These are phyloP conservation scores for Osmerus eperlanus DNA, from an alignment of 2,113 vertebrate species.

Conservation along the genomic window DNA sequence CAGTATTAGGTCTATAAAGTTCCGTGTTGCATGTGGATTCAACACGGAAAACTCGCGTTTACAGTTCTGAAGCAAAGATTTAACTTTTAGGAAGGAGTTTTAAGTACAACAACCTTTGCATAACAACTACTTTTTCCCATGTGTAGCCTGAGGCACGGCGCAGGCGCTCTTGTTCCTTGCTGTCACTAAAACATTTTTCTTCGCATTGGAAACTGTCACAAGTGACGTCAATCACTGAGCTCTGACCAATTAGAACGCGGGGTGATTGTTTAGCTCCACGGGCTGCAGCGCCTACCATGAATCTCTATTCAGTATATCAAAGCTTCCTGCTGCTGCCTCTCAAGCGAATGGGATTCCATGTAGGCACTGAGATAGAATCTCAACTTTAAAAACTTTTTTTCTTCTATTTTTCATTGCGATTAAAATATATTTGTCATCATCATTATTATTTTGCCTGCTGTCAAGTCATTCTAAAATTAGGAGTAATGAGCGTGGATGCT, in stretches of 20 bases:
- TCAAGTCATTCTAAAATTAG: conserved; percentile 87
- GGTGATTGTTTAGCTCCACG: conserved; percentile 87
- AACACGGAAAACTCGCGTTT: too few relatives aligned
- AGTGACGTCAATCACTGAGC: conserved; percentile 83
- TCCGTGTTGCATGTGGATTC: too few relatives aligned
- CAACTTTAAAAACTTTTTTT: conserved; percentile 76
- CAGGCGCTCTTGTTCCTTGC: conserved; percentile 73
- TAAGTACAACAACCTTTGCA: conserved; percentile 73
- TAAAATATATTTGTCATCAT: conserved; percentile 80
- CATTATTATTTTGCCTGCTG: conserved; percentile 81
- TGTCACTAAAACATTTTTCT: conserved; percentile 77
- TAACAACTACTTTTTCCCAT: conserved; percentile 55
- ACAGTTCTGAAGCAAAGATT: not conserved
- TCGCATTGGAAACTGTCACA: conserved; percentile 81
- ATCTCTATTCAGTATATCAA: conserved; percentile 89
- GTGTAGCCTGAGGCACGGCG: conserved; percentile 63
- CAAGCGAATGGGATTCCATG: conserved; percentile 82
- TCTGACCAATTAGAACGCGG: conserved; percentile 81
- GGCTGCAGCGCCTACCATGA: conserved; percentile 79
- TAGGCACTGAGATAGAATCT: conserved; percentile 78
- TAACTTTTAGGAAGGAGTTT: conserved; percentile 63
- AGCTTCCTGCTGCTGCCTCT: conserved; percentile 86
- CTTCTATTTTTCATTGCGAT: conserved; percentile 71
- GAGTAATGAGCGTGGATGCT: conserved; percentile 83
- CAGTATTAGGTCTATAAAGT: too few relatives aligned